Evolutionary conservation across 2,113 vertebrate species (phyloP), one percentile per base, ranked within the genome.

Genomic region (Petroica traversi): DNA sequence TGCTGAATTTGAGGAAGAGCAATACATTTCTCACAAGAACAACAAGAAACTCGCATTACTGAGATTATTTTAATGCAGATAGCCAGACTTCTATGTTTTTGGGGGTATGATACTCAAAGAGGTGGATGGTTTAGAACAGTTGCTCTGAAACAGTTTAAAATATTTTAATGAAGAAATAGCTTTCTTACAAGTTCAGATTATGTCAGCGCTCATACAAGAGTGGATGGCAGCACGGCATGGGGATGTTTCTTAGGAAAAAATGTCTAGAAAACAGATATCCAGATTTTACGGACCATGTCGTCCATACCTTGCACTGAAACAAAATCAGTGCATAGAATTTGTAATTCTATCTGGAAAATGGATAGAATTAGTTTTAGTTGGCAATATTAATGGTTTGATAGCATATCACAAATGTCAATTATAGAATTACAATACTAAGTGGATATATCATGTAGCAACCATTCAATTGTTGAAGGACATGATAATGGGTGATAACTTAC

Each of bases 391-490:
- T 83, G 31, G 28, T 90, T 91, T 85, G 46, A 64, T 40, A 66
- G 26, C 5, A 1, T 83, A 76, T 79, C 38, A 69, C 41, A 89
- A 68, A 85, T 54, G 26, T 69, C 72, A 81, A 16, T 67, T 91
- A 40, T 36, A 28, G 72, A 78, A 8, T 76, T 93, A 25, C 18
- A 80, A 19, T 69, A n/a, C 22, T 67, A 78, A 78, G 62, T 64
- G 54, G 29, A 71, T 18, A 13, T 68, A 59, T 8, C 19, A 24
- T 29, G 12, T 61, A 43, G 26, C 63, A 87, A 31, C 85, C 18
- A 24, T 61, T 11, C 36, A 45, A 52, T 66, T 88, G 40, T 51
- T 90, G 93, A 95, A 94, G 81, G 51, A 66, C 41, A 25, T 29
- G 36, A 15, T 63, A 82, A 77, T 71, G 25, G 33, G 8, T 77